These are phyloP conservation scores for Colletes collaris DNA, from an alignment of 2,888 invertebrate genomes.

Conservation along the genomic window DNA sequence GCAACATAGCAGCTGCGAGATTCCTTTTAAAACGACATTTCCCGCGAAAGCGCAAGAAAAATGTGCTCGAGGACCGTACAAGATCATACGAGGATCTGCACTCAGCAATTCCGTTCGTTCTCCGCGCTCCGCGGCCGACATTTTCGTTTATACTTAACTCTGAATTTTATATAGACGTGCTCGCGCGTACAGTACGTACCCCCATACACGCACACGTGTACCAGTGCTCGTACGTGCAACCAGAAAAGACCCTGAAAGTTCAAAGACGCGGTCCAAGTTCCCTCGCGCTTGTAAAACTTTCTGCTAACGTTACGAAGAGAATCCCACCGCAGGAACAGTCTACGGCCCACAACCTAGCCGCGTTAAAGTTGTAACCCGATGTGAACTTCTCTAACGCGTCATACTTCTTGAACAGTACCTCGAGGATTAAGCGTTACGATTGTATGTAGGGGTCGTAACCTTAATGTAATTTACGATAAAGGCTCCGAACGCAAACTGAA, in stretches of 20 bases:
- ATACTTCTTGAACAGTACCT: conserved; percentile 34
- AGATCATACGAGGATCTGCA: conserved; percentile 16
- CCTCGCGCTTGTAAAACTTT: conserved; percentile 35
- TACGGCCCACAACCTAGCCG: conserved; percentile 39
- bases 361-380: conserved; percentile 42
- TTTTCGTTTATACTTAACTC: conserved; percentile 57
- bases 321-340: conserved; percentile 40
- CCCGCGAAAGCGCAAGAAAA: conserved; percentile 6
- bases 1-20: background rate
- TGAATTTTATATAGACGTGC: conserved; percentile 43
- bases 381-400: conserved; percentile 30
- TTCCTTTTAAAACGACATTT: conserved; percentile 5
- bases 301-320: conserved; percentile 19
- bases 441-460: background rate
- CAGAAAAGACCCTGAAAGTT: conserved; percentile 36
- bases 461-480: conserved; percentile 19
- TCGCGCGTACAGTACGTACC: background rate
- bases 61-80: conserved; percentile 18
- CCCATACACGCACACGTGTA: background rate
- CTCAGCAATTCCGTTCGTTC: conserved; percentile 38
- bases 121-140: conserved; percentile 22
- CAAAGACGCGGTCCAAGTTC: conserved; percentile 47
- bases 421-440: conserved; percentile 31
- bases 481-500: conserved; percentile 7
- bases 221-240: background rate